A percentile compares a stretch with the other conserved stretches of the same genome.
These are phyloP conservation scores for Paramormyrops kingsleyae DNA, from an alignment of 2,113 vertebrate species.

Conservation along the genomic window DNA sequence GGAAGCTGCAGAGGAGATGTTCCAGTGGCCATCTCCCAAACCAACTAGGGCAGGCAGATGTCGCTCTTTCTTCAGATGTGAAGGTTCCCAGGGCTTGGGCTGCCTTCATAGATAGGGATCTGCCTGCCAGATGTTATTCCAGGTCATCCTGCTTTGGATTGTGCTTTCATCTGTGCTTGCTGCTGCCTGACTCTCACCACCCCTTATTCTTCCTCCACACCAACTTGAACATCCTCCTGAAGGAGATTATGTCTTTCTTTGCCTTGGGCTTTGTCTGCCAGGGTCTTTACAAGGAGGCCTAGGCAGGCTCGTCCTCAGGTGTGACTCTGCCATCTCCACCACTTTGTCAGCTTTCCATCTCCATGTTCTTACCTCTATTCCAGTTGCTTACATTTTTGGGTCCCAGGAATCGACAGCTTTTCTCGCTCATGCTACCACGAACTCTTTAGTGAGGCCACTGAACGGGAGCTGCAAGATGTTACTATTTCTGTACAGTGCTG, in stretches of 20 bases:
- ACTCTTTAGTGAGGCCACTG: too few species aligned
- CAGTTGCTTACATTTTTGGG: not conserved
- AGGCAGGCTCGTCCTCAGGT: not conserved
- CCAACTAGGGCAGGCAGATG: not conserved
- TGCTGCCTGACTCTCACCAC: not conserved
- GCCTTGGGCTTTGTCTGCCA: not conserved
- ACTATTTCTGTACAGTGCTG: too few species aligned
- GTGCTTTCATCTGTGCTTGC: not conserved
- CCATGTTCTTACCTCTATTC: not conserved
- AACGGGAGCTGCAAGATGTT: too few species aligned
- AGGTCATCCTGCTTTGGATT: not conserved
- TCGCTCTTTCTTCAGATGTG: not conserved
- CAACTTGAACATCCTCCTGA: not conserved
- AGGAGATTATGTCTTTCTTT: not conserved
- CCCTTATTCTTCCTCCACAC: not conserved
- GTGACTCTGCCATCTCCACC: not conserved
- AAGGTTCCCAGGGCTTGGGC: not conserved
- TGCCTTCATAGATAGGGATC: not conserved
- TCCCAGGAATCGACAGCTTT: not conserved
- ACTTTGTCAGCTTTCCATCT: not conserved
- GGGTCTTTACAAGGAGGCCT: not conserved
- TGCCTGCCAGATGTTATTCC: not conserved
- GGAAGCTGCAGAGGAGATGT: not conserved
- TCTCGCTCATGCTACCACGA: too few species aligned
- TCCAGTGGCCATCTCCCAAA: not conserved